Percentiles rank a stretch among this genome's conserved stretches.
Conservation (phyloP, 2,888 invertebrate species). For the Epinotia demarniana region DNA sequence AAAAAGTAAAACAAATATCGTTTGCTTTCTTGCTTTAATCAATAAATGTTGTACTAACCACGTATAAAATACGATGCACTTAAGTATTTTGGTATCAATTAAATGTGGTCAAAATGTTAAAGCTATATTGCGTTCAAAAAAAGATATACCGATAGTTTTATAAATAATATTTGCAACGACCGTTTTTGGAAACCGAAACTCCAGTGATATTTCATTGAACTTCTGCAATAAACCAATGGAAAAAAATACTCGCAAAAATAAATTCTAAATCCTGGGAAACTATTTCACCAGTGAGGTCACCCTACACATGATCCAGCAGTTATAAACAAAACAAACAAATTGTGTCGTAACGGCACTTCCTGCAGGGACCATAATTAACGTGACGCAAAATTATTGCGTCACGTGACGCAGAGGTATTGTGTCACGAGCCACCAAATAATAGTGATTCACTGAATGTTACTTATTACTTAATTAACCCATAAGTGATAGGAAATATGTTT, state of each 20-base stretch:
- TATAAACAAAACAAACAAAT: conserved; percentile 56
- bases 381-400: conserved; percentile 61
- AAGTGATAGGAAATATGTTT: neutral
- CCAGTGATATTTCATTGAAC: neutral
- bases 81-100: too few species aligned
- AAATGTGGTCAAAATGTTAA: too few species aligned
- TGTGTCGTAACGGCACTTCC: conserved; percentile 53
- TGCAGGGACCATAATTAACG: conserved; percentile 62
- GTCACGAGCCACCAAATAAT: conserved; percentile 19
- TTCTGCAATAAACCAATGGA: neutral
- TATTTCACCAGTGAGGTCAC: conserved; percentile 49
- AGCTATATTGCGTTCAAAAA: too few species aligned
- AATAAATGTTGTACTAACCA: too few species aligned
- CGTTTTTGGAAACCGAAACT: too few species aligned
- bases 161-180: too few species aligned
- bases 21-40: too few species aligned
- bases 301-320: conserved; percentile 52
- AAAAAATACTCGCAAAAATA: neutral
- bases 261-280: neutral
- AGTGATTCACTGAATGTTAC: conserved; percentile 29
- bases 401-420: conserved; percentile 25
- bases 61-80: too few species aligned
- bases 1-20: too few species aligned
- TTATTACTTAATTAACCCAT: conserved; percentile 34
- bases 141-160: too few species aligned